phyloP scores from a whole-genome alignment of 2,113 vertebrate species.

The Tamias sibiricus region DNA sequence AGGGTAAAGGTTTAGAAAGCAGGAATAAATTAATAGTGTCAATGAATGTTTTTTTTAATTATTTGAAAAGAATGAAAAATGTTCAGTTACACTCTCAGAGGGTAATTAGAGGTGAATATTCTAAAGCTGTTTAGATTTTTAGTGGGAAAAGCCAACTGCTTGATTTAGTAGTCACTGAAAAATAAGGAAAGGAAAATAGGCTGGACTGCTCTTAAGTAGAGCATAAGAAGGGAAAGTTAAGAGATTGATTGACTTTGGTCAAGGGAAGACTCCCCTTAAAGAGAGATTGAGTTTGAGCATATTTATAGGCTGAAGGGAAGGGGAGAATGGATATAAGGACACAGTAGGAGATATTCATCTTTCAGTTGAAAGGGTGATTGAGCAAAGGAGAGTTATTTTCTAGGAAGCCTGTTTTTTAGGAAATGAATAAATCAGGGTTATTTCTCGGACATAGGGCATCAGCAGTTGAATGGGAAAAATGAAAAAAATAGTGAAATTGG shows the following conservation, averaged over 20 bases:
- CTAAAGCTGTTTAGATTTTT: neutral
- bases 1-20: neutral
- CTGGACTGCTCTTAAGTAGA: neutral
- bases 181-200: neutral
- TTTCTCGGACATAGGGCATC: neutral
- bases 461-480: constrained; percentile 5
- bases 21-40: neutral
- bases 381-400: neutral
- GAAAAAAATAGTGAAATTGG: neutral
- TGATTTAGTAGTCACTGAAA: constrained; percentile 28
- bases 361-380: neutral
- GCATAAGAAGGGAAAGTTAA: neutral
- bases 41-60: neutral
- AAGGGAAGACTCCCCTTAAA: neutral
- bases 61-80: neutral
- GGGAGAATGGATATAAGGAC: neutral
- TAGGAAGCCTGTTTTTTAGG: neutral
- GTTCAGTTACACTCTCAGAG: neutral
- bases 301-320: neutral
- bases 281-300: neutral
- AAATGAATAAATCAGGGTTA: neutral
- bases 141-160: neutral
- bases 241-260: neutral
- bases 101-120: neutral
- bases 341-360: neutral